Base-by-base conservation (phyloP, 2,113 vertebrate species). In the Corythoichthys haematopterus region DNA sequence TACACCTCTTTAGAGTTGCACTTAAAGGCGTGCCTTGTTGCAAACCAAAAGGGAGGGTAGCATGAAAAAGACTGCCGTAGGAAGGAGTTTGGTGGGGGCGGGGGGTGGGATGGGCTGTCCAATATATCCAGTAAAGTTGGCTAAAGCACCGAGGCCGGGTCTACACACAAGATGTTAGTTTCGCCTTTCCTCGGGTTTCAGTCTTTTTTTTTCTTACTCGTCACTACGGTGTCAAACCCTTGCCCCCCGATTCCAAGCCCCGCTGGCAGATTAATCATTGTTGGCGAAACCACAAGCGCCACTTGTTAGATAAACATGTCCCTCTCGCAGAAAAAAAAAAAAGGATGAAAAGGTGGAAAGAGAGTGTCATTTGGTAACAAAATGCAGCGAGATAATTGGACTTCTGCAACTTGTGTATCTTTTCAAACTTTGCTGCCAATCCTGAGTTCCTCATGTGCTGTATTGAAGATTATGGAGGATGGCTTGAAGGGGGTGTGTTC, bases 211-310 rank as follows among this genome's bases (percentile, higher is more conserved):
- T 62, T 61, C 43, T 53, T 65, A 3, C 13, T 15, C 37, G 37
- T 65, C 69, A 63, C 70, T 71, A 66, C 69, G 59, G 67, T 62
- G 64, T 63, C 43, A 46, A 46, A 62, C 12, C 46, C 11, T 64
- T 74, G 68, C 72, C 69, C 78, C 72, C 78, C 76, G 71, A 69
- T 58, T 89, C 88, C 87, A 87, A 90, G 87, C 84, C 84, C 82
- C 85, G 85, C 90, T 92, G 90, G 90, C 88, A 90, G 87, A 91
- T 83, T 91, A 90, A 91, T 91, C 91, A 91, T 87, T 89, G 88
- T 90, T 81, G 85, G 80, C 81, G 67, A 92, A 91, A 91, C 92
- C 91, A 89, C 89, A 87, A 89, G 87, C 89, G 91, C 84, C 84
- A 77, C 87, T 88, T 82, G 84, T 85, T 86, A 90, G 83, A 82